Conservation (phyloP, 2,797 vertebrate genomes). For the Atherinosoma microstoma region DNA sequence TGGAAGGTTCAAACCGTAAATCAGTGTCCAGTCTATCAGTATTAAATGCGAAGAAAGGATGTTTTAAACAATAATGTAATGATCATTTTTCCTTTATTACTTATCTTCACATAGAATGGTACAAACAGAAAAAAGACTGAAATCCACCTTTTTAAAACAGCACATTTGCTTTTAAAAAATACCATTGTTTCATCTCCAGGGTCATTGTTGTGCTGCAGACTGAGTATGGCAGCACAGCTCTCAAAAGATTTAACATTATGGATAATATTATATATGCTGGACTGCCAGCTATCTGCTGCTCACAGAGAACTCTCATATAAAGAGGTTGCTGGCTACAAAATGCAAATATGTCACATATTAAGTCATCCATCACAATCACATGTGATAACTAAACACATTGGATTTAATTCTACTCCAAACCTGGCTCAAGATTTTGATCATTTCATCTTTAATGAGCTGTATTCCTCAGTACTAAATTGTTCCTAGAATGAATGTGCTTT, state of each 20-base stretch:
- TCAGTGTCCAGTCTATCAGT: background rate
- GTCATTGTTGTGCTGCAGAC: background rate
- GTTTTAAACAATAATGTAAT: background rate
- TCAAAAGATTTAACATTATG: background rate
- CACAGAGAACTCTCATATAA: background rate
- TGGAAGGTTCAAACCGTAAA: background rate
- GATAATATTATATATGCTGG: background rate
- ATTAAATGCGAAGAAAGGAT: background rate
- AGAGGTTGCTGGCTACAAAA: background rate
- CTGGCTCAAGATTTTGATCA: background rate
- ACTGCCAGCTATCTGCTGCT: constrained; percentile 6
- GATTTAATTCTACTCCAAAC: constrained; percentile 16
- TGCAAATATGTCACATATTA: background rate
- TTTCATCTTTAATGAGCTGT: background rate
- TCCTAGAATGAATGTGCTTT: constrained; percentile 5
- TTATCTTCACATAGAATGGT: background rate
- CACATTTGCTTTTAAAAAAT: background rate
- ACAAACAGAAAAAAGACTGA: background rate
- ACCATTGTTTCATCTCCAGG: background rate
- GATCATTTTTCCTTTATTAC: background rate
- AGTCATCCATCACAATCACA: constrained; percentile 8
- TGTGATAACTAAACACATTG: constrained; percentile 23
- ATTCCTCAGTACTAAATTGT: background rate
- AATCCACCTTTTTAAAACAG: background rate
- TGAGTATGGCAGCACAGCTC: background rate